These are phyloP conservation scores for Phainopepla nitens DNA, from an alignment of 2,113 vertebrate species.

Conservation along the genomic window DNA sequence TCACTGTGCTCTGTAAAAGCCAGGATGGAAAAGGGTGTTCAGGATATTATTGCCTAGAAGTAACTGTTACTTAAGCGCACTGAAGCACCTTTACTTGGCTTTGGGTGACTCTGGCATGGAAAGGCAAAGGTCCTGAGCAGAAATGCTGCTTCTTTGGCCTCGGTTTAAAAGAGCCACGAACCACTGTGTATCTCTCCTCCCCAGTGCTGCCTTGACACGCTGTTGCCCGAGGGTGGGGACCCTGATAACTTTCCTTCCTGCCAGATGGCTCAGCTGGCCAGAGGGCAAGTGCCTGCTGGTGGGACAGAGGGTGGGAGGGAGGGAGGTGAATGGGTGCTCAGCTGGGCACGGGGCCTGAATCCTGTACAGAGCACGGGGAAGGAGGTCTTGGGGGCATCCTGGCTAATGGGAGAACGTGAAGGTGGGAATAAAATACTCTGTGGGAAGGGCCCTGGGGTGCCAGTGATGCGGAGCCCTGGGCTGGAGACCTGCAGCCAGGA, in stretches of 20 bases:
- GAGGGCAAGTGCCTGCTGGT: neutral
- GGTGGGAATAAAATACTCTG: neutral
- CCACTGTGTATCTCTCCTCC: neutral
- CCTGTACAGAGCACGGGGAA: neutral
- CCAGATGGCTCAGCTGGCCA: neutral
- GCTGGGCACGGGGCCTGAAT: neutral
- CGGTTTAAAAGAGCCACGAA: neutral
- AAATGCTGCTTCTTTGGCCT: neutral
- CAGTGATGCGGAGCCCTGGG: neutral
- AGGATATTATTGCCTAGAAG: neutral
- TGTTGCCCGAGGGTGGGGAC: neutral
- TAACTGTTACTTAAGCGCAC: neutral
- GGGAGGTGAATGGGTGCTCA: neutral
- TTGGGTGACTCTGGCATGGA: neutral
- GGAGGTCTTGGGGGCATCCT: neutral
- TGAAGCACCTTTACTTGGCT: neutral
- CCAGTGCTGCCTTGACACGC: accelerated
- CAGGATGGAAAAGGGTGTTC: neutral
- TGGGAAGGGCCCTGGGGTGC: neutral
- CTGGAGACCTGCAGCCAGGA: neutral
- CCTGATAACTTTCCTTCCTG: neutral
- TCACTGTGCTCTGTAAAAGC: neutral
- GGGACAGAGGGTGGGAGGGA: neutral
- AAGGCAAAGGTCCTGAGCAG: neutral
- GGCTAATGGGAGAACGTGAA: neutral